Percentiles rank a stretch among this genome's conserved stretches.
Conservation (phyloP, 2,797 vertebrate species). For the Streptopelia turtur region DNA sequence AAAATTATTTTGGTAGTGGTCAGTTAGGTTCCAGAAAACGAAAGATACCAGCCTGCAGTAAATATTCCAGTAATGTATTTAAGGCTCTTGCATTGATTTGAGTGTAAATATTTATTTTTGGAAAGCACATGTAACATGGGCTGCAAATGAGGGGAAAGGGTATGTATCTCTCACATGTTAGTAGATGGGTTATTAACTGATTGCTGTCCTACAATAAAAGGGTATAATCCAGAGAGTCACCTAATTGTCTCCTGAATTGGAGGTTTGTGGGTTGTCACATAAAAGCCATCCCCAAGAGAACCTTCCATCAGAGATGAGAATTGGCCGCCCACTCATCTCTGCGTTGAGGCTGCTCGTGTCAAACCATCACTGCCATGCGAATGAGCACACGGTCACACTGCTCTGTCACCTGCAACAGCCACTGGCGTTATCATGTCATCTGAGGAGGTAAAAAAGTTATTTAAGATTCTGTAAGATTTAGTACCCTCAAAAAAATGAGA, state of each 20-base stretch:
- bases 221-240: neutral
- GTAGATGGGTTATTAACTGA: neutral
- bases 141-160: neutral
- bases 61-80: neutral
- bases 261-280: neutral
- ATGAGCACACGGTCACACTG: fast-evolving
- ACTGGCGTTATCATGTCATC: neutral
- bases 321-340: neutral
- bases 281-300: neutral
- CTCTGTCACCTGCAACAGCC: neutral
- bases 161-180: neutral
- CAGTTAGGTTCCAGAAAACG: neutral
- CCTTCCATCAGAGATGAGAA: neutral
- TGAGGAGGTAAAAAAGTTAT: neutral
- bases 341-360: neutral
- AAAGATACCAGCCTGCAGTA: neutral
- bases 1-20: neutral
- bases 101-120: neutral
- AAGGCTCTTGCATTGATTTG: neutral
- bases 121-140: neutral
- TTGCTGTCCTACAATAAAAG: neutral
- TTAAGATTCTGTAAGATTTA: neutral
- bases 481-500: neutral
- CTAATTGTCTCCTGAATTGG: neutral
- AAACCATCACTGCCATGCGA: neutral